Conservation (phyloP, 2,888 invertebrate genomes). For the Dolomedes plantarius region DNA sequence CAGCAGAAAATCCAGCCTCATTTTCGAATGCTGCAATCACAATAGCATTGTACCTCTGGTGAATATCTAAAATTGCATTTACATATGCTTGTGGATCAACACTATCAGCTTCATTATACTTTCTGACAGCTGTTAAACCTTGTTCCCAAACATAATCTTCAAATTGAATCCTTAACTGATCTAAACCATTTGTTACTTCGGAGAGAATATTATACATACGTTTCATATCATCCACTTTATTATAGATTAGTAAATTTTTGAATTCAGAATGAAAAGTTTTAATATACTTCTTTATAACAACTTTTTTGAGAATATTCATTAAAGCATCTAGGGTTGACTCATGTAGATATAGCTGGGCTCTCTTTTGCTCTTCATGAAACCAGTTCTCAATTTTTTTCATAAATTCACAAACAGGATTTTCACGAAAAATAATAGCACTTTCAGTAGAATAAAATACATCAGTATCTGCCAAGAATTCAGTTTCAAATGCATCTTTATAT, state of each 20-base stretch:
- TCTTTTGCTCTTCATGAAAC: constrained; percentile 92
- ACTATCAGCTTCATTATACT: constrained; percentile 91
- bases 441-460: constrained; percentile 93
- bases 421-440: constrained; percentile 92
- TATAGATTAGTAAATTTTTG: constrained; percentile 90
- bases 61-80: constrained; percentile 95
- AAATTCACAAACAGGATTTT: constrained; percentile 97
- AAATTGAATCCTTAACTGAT: constrained; percentile 89
- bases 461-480: constrained; percentile 94
- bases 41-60: constrained; percentile 96
- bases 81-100: constrained; percentile 98
- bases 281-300: constrained; percentile 95
- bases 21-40: constrained; percentile 95
- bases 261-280: constrained; percentile 97
- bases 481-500: constrained; percentile 91
- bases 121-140: constrained; percentile 93
- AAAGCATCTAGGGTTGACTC: constrained; percentile 92
- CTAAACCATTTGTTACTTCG: constrained; percentile 91
- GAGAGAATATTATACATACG: constrained; percentile 96
- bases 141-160: constrained; percentile 95
- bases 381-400: constrained; percentile 91
- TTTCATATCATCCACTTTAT: constrained; percentile 94
- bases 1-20: constrained; percentile 84
- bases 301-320: constrained; percentile 93
- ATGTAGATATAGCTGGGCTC: constrained; percentile 96